These are phyloP conservation scores for Therioaphis trifolii DNA, from an alignment of 2,888 invertebrate genomes.

Conservation along the genomic window DNA sequence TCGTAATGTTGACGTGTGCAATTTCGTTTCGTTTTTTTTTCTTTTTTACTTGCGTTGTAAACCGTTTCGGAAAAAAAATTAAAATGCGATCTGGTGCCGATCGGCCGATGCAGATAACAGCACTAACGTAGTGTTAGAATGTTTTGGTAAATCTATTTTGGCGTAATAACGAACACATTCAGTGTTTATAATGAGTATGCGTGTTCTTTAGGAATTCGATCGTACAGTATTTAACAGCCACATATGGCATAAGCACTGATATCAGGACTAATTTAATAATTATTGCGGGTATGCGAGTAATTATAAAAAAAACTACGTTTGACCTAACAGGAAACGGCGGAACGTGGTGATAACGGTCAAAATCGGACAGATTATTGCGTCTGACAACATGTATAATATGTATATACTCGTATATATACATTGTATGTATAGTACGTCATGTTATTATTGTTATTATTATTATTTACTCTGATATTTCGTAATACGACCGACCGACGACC, in stretches of 20 bases:
- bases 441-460: not conserved
- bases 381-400: not conserved
- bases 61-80: too few relatives aligned
- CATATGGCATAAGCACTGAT: not conserved
- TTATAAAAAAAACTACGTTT: not conserved
- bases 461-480: slow-evolving; percentile 37
- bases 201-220: slow-evolving; percentile 6
- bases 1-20: not conserved
- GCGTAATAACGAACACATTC: too few relatives aligned
- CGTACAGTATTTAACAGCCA: not conserved
- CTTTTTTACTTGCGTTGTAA: too few relatives aligned
- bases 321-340: not conserved
- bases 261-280: not conserved
- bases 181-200: too few relatives aligned
- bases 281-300: not conserved
- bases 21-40: too few relatives aligned
- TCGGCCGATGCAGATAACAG: not conserved
- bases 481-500: not conserved
- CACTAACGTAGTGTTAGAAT: not conserved
- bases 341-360: not conserved
- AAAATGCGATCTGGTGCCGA: too few relatives aligned
- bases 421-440: not conserved
- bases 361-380: not conserved
- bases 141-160: too few relatives aligned
- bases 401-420: not conserved